phyloP scores from a whole-genome alignment of 53 echinoderm and acorn worm species.

The Temnopleurus reevesii region DNA sequence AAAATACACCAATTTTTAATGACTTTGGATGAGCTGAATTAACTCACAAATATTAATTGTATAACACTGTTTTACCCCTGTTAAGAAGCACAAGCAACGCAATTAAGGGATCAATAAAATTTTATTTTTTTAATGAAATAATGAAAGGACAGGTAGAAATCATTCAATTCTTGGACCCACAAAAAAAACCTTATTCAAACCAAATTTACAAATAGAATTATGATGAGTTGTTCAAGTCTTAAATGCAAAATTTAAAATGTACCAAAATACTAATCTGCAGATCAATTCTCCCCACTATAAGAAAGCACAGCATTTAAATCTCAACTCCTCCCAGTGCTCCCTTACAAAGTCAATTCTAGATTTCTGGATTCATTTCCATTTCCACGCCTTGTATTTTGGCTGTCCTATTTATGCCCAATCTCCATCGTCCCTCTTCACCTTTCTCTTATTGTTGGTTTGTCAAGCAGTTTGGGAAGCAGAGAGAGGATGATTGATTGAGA shows the following conservation, averaged over 20 bases:
- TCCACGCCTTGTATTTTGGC: conserved; percentile 3
- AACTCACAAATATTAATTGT: neutral
- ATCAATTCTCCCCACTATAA: neutral
- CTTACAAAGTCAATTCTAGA: neutral
- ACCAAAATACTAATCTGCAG: neutral
- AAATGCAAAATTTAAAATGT: neutral
- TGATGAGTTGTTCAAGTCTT: neutral
- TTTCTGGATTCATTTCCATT: conserved; percentile 7
- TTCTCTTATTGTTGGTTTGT: neutral
- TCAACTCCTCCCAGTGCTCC: neutral
- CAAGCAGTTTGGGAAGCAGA: neutral
- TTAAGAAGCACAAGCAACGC: too few relatives aligned
- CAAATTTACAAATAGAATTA: neutral
- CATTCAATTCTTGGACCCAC: too few relatives aligned
- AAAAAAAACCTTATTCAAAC: too few relatives aligned
- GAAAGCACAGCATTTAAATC: neutral
- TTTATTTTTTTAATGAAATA: too few relatives aligned
- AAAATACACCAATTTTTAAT: neutral
- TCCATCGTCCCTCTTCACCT: conserved; percentile 9
- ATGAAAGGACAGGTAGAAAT: too few relatives aligned
- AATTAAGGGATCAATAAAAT: too few relatives aligned
- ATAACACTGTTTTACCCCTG: too few relatives aligned
- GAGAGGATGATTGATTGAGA: conserved; percentile 16
- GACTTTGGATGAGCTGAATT: neutral
- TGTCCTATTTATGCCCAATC: conserved; percentile 12